Evolutionary conservation across 2,113 vertebrate species (phyloP), one percentile per base, ranked within the genome.

Genomic region (Cochlearius cochlearius): DNA sequence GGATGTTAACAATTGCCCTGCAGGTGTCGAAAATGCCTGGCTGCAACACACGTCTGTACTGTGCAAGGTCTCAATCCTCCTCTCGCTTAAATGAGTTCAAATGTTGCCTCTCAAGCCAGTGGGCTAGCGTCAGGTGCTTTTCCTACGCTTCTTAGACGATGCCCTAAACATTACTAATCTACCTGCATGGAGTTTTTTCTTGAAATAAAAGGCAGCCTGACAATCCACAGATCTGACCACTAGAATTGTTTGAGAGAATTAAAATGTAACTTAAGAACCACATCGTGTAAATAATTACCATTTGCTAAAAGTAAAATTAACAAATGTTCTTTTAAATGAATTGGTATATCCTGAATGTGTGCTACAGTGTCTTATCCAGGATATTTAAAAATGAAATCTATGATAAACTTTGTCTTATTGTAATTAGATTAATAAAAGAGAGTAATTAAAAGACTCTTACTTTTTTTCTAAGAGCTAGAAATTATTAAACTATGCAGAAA

Each of bases 381-480:
- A 64, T 90, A 92, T 73, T 87, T 96, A 34, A 97, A 96, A 85
- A 69, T 87, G 0, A 83, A 90, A 93, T 95, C 86, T 82, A 74
- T 60, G 1, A 92, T 63, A 95, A 96, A 96, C 39, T 85, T 97
- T 92, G 29, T 93, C 72, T 97, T 97, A 87, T 71, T 91, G 38
- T 72, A 94, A 94, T 95, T 92, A 96, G 52, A 88, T 87, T 76
- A 85, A 78, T 94, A 92, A 97, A 95, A 95, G 22, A 25, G 66
- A 94, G 55, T 75, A 95, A 96, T 96, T 95, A 89, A 85, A 86
- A 92, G 7, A 50, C 53, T 64, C 64, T 87, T 68, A 71, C 7
- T 10, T 92, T 95, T 78, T 96, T 93, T 63, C 59, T 74, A 82
- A 94, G 55, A 92, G 71, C 15, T 77, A 88, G 86, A 95, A 89